phyloP scores from a whole-genome alignment of 1,140 invertebrate species.

The Heliconius hewitsoni region DNA sequence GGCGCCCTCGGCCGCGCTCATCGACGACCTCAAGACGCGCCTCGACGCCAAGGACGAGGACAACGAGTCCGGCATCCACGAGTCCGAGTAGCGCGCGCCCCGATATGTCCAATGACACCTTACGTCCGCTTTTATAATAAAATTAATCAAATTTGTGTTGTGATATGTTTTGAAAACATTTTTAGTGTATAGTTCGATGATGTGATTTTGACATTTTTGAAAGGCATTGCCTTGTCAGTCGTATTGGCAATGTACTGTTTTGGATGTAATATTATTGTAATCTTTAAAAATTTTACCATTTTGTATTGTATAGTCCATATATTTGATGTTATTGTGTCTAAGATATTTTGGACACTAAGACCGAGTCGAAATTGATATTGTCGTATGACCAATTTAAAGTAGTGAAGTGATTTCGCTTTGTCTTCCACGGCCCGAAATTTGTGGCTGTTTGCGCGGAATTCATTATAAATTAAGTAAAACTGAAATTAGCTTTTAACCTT shows the following conservation, averaged over 20 bases:
- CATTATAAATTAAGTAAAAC: neutral
- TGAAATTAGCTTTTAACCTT: neutral
- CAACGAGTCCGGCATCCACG: slow-evolving; percentile 75
- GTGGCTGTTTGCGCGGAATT: neutral
- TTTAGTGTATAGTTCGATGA: slow-evolving; percentile 18
- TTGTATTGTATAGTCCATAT: slow-evolving; percentile 18
- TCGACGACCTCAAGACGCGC: slow-evolving; percentile 71
- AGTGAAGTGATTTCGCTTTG: slow-evolving; percentile 28
- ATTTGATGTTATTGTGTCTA: neutral
- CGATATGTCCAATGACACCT: neutral
- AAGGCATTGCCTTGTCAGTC: neutral
- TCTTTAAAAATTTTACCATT: slow-evolving; percentile 3
- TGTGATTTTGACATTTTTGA: slow-evolving; percentile 14
- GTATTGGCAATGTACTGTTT: slow-evolving; percentile 5
- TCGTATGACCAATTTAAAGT: slow-evolving; percentile 41
- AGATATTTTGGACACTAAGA: neutral
- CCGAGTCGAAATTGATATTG: slow-evolving; percentile 3
- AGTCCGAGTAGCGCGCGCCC: slow-evolving; percentile 55
- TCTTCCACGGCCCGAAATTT: slow-evolving; percentile 30
- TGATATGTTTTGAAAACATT: slow-evolving; percentile 11
- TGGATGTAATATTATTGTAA: slow-evolving; percentile 13
- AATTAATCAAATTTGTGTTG: slow-evolving; percentile 10
- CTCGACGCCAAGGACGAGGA: slow-evolving; percentile 73
- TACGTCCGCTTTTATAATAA: neutral
- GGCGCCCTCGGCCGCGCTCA: slow-evolving; percentile 59